Evolutionary conservation across 2,888 invertebrate genomes (phyloP).

Genomic region (Melanargia galathea): DNA sequence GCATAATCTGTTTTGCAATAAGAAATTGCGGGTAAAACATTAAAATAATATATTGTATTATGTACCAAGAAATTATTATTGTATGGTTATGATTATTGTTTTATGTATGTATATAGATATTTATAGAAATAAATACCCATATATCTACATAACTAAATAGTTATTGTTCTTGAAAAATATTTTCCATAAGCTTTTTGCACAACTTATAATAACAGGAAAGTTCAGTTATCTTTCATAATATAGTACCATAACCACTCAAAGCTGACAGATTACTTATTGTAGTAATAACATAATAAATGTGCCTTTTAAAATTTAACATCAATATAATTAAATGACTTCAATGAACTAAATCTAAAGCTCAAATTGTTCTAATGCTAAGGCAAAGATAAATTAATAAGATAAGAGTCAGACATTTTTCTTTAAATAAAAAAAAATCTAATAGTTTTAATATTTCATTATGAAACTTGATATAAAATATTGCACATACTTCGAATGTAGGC

Average conservation of each 20-base stretch:
- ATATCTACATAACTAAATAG: background rate
- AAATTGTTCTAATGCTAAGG: background rate
- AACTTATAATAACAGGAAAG: too few relatives aligned
- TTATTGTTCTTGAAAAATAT: background rate
- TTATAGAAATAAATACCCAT: too few relatives aligned
- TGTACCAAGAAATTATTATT: background rate
- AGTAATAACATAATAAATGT: background rate
- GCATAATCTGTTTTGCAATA: slow-evolving; percentile 11
- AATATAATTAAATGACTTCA: background rate
- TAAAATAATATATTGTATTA: background rate
- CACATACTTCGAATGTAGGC: slow-evolving; percentile 59
- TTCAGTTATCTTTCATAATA: background rate
- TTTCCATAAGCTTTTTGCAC: background rate
- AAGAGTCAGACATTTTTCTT: background rate
- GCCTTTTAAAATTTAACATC: slow-evolving; percentile 6
- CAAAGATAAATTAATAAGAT: background rate
- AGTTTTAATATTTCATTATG: background rate
- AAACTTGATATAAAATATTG: slow-evolving; percentile 6
- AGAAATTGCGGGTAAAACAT: background rate
- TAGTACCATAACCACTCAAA: background rate
- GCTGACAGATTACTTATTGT: background rate
- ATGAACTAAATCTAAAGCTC: background rate
- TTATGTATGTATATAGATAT: too few relatives aligned
- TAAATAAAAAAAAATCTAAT: background rate
- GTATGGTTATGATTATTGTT: too few relatives aligned